A percentile compares a stretch with the other conserved stretches of the same genome.
These are phyloP conservation scores for Pachyramphus minor DNA, from an alignment of 2,113 vertebrate species.

Conservation along the genomic window DNA sequence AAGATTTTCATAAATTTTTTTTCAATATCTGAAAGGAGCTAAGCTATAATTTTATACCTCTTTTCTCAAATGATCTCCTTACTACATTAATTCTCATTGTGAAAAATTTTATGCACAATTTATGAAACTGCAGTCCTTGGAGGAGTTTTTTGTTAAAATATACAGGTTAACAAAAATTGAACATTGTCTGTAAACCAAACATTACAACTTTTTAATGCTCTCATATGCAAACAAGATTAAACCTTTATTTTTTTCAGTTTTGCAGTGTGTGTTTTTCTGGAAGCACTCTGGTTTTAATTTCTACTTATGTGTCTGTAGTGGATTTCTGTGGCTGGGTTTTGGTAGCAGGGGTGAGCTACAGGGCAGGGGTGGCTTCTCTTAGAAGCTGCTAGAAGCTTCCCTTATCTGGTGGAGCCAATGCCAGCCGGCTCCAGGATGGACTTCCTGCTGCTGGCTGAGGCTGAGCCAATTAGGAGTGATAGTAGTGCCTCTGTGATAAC, in stretches of 20 bases:
- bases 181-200: background rate
- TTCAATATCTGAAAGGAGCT: background rate
- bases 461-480: too few species aligned
- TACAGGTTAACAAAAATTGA: background rate
- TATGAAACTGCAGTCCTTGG: background rate
- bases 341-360: too few species aligned
- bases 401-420: too few species aligned
- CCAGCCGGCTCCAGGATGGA: too few species aligned
- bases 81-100: slow-evolving; percentile 11
- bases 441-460: too few species aligned
- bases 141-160: slow-evolving; percentile 21
- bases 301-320: background rate
- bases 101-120: slow-evolving; percentile 30
- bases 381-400: too few species aligned
- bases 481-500: too few species aligned
- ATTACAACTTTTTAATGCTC: background rate
- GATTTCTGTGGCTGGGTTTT: too few species aligned
- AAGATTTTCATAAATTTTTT: slow-evolving; percentile 19
- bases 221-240: background rate
- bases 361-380: too few species aligned
- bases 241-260: background rate
- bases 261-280: background rate
- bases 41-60: slow-evolving; percentile 31
- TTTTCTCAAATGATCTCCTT: slow-evolving; percentile 31
- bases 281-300: background rate